Percentiles rank a stretch among this genome's conserved stretches.
Evolutionary conservation across 2,113 vertebrate species (phyloP).

Genomic region (Platysteira castanea): DNA sequence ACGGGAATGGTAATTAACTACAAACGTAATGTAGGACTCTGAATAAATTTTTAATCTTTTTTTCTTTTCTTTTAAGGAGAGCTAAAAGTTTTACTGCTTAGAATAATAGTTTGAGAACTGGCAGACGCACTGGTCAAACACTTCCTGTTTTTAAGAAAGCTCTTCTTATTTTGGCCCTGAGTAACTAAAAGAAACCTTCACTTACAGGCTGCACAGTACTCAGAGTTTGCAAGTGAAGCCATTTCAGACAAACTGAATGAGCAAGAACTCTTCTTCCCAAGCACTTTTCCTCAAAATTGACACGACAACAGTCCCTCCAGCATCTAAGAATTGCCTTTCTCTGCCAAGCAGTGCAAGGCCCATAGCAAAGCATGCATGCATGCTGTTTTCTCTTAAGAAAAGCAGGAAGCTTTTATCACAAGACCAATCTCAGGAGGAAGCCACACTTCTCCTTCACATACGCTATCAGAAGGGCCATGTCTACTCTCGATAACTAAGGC

Average conservation of each 20-base stretch:
- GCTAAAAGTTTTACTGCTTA: neutral
- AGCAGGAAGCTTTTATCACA: neutral
- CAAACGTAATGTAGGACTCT: accelerated
- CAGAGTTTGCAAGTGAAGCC: neutral
- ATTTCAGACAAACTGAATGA: neutral
- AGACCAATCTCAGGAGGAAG: neutral
- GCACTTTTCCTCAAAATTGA: neutral
- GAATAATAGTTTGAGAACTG: neutral
- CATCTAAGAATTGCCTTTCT: accelerated
- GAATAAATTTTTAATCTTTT: neutral
- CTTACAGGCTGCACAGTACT: neutral
- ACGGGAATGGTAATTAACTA: neutral
- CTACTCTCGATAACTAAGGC: neutral
- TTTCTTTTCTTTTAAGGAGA: neutral
- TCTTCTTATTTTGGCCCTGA: neutral
- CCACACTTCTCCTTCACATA: neutral
- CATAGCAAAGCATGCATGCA: neutral
- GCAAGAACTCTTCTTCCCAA: neutral
- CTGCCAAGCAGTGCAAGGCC: neutral
- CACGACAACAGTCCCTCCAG: accelerated
- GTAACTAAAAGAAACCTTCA: neutral
- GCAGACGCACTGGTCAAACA: neutral
- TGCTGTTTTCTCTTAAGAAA: neutral
- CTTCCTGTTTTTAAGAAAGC: neutral
- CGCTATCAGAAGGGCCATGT: neutral